Base-by-base conservation (phyloP, 2,888 invertebrate species). In the Eustalomyia histrio region DNA sequence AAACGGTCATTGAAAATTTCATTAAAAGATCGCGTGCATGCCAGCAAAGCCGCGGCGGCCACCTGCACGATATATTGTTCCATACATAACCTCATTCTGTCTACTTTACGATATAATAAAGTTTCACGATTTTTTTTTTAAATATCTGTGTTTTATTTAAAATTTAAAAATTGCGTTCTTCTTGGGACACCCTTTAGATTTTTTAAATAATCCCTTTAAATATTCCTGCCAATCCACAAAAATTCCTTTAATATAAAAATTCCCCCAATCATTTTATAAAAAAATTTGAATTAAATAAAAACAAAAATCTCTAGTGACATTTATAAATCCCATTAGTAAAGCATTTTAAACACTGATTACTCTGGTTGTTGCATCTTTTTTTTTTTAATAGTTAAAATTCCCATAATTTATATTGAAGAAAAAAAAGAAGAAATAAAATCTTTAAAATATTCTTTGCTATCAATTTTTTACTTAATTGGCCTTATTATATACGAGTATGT, bases 281-380 rank as follows among this genome's bases (percentile, higher is more conserved):
- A 29, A 12, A 12, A 39, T 39, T 39, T 39, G 39, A 39, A 12
- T 39, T 39, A 12, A 39, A 39, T 12, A 12, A 39, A 39, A 35
- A 3, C 58, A 47, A 65, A 81, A 81, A 71, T 81, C 81, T 67
- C 61, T 63, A n/a, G 65, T 78, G 81, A 78, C 81, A 81, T 81
- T 81, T 78, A 78, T 81, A 81, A 78, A 78, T 78, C 78, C 81
- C 81, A 81, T 81, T 78, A 81, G 81, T 71, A 68, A 71, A 75
- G 81, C 64, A 81, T 78, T 81, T 78, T 71, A 78, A 81, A 72
- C 78, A 81, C 74, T 81, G 78, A 78, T 81, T 78, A 67, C 74
- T 75, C 18, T 78, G 72, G 5, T 29, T 29, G 7, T 29, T 29
- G 3, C 7, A 6, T 47, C 21, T 24, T 43, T 18, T 29, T 57